Conservation (phyloP, 2,797 vertebrate species). For the Mastacembelus armatus region DNA sequence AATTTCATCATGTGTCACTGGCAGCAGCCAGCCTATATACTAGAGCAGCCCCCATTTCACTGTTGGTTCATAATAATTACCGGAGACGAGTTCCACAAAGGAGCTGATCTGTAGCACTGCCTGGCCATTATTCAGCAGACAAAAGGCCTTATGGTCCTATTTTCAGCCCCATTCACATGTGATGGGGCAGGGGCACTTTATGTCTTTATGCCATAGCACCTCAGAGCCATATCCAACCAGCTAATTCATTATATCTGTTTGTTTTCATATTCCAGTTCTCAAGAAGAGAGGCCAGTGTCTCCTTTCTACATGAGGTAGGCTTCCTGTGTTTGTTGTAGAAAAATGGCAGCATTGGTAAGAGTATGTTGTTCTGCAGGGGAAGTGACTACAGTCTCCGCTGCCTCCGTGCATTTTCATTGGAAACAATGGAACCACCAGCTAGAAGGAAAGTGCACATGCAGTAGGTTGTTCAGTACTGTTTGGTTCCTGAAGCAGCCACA, state of each 20-base stretch:
- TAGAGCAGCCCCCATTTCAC: slow-evolving; percentile 52
- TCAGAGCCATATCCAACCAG: slow-evolving; percentile 19
- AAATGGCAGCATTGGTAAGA: slow-evolving; percentile 14
- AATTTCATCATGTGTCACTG: slow-evolving; percentile 67
- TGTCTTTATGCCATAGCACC: slow-evolving; percentile 47
- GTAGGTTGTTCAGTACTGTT: slow-evolving; percentile 48
- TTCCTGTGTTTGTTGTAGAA: slow-evolving; percentile 15
- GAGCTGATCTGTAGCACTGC: slow-evolving; percentile 64
- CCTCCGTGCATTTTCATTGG: slow-evolving; percentile 53
- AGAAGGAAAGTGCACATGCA: slow-evolving; percentile 57
- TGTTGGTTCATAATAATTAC: slow-evolving; percentile 73
- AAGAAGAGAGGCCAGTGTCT: slow-evolving; percentile 91
- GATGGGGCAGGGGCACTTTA: slow-evolving; percentile 9
- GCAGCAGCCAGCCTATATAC: slow-evolving; percentile 54
- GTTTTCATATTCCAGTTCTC: slow-evolving; percentile 84
- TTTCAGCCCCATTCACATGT: slow-evolving; percentile 55
- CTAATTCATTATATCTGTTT: slow-evolving; percentile 45
- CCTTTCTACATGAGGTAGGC: slow-evolving; percentile 94
- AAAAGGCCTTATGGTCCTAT: slow-evolving; percentile 73
- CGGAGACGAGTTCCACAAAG: slow-evolving; percentile 76
- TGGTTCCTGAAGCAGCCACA: background rate
- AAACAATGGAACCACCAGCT: slow-evolving; percentile 64
- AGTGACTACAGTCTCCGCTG: slow-evolving; percentile 41
- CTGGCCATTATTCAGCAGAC: slow-evolving; percentile 77
- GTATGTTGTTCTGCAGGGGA: slow-evolving; percentile 64